Evolutionary conservation across 92 coral and sea anemone genomes (phyloP), one percentile per base, ranked within the genome.

Genomic region (Epizoanthus rinbou): DNA sequence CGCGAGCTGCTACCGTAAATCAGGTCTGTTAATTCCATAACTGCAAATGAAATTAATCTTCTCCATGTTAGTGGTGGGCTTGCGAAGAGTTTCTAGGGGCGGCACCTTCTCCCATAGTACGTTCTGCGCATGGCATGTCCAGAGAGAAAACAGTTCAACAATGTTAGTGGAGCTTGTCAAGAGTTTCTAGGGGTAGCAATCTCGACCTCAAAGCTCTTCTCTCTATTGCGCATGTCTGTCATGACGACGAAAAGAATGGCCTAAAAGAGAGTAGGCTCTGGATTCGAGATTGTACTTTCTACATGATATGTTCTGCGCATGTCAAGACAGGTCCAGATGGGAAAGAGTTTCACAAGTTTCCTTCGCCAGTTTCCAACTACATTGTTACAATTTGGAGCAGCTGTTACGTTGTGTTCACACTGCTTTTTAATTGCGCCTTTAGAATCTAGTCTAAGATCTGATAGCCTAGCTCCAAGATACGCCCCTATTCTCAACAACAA

Each of bases 11-110:
- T 72, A 93, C 98, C 98, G 94, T 56, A 95, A 69, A 39, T 87
- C 75, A 31, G 86, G 91, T 31, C 89, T 86, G 52, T 88, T 89
- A 22, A 93, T 93, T 10, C 98, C 98, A 84, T 87, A 89, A 64
- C 92, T 89, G 82, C 90, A 82, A 73, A 95, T 87, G 79, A 95
- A 95, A 56, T 92, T 90, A 8, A 93, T 80, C 87, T 95, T 95
- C 54, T 91, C 93, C 68, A 88, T 71, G 85, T 92, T 92, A 10
- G 94, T 87, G 18, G 97, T 87, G 17, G 88, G 80, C 11, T 47
- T 85, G 64, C 90, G 62, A 92, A 92, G 86, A 37, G 64, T 41
- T 16, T 87, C 72, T 25, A 90, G 74, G 9, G 90, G 87, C 16
- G 96, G 96, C 24, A 87, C 23, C 1, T 82, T 82, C 64, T 71